These are phyloP conservation scores for Scomber colias DNA, from an alignment of 2,113 vertebrate genomes.

Conservation along the genomic window DNA sequence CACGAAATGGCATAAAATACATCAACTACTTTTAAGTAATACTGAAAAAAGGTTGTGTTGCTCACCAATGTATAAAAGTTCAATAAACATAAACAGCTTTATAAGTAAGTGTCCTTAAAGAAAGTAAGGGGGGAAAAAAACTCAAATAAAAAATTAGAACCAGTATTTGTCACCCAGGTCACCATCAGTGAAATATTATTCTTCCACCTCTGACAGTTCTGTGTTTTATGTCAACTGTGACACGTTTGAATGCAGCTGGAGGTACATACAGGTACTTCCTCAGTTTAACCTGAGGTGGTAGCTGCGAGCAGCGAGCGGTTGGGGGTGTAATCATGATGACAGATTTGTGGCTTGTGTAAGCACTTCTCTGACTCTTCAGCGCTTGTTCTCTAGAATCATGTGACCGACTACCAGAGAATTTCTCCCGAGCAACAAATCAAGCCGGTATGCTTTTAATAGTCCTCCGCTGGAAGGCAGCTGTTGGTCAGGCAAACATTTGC, in stretches of 20 bases:
- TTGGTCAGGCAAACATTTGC: no score
- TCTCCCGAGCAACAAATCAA: slow-evolving; percentile 23
- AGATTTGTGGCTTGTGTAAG: slow-evolving; percentile 20
- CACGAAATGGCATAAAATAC: not conserved
- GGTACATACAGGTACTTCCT: slow-evolving; percentile 16
- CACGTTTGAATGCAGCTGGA: slow-evolving; percentile 16
- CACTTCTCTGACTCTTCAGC: not conserved
- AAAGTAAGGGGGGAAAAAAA: not conserved
- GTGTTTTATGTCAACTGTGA: not conserved
- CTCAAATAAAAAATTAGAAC: no score
- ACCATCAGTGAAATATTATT: no score
- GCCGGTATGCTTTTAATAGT: slow-evolving; percentile 1
- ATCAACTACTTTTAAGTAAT: not conserved
- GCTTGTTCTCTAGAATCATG: slow-evolving; percentile 74
- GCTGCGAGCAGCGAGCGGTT: not conserved
- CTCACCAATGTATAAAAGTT: not conserved
- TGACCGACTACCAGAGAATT: slow-evolving; percentile 74
- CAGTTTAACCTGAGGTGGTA: slow-evolving; percentile 34
- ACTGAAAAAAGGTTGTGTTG: not conserved
- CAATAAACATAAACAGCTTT: no score
- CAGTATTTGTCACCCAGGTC: no score
- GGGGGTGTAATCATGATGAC: slow-evolving; percentile 3
- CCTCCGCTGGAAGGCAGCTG: slow-evolving; percentile 19
- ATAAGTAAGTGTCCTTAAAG: not conserved
- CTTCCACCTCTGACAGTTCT: not conserved